These are phyloP conservation scores for Peromyscus nudipes DNA, from an alignment of 2,797 vertebrate species.

Conservation along the genomic window DNA sequence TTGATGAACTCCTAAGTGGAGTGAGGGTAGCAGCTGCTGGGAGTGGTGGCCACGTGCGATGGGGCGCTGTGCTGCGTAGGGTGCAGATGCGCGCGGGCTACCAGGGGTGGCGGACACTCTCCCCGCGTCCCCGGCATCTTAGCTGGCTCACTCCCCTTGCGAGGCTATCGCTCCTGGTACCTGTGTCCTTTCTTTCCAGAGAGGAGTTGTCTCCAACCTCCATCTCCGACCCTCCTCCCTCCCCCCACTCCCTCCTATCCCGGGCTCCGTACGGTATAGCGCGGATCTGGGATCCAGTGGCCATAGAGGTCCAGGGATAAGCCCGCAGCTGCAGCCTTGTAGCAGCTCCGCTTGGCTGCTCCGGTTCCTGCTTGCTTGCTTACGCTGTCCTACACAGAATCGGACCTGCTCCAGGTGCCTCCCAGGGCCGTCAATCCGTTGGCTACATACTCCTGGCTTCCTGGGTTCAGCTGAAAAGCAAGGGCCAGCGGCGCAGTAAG, in stretches of 20 bases:
- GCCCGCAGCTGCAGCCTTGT: rapidly evolving
- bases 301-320: background rate
- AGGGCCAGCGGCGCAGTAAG: background rate
- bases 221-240: background rate
- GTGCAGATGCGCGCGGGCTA: background rate
- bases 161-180: background rate
- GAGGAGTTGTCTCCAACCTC: background rate
- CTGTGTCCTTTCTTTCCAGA: background rate
- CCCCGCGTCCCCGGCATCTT: background rate
- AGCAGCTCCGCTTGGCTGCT: background rate
- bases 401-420: background rate
- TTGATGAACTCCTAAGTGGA: background rate
- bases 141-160: too few relatives aligned
- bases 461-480: background rate
- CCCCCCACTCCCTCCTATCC: background rate
- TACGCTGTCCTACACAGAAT: background rate
- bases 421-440: background rate
- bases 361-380: background rate
- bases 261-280: rapidly evolving
- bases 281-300: rapidly evolving
- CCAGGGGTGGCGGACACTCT: background rate
- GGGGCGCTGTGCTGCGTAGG: background rate
- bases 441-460: background rate
- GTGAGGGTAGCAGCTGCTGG: background rate
- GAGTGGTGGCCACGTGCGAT: background rate